phyloP scores from a whole-genome alignment of 2,888 invertebrate genomes.

The Lomographa bimaculata region DNA sequence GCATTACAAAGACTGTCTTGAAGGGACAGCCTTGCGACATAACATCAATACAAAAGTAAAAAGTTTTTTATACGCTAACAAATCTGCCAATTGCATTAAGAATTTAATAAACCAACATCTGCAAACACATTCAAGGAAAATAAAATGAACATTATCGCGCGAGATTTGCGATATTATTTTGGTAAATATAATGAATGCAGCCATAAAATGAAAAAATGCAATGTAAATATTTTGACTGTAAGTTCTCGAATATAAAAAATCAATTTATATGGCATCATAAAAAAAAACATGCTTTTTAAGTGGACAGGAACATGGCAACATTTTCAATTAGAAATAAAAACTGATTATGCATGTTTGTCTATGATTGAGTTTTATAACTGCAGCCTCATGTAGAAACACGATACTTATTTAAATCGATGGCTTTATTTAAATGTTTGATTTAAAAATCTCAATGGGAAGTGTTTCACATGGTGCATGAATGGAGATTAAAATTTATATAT shows the following conservation, averaged over 20 bases:
- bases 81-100: too few species aligned
- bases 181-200: constrained; percentile 46
- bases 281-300: constrained; percentile 32
- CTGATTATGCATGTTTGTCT: constrained; percentile 33
- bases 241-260: constrained; percentile 29
- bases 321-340: constrained; percentile 37
- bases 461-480: constrained; percentile 32
- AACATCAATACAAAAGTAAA: too few species aligned
- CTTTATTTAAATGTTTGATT: constrained; percentile 36
- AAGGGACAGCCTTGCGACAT: too few species aligned
- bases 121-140: constrained; percentile 25
- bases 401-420: constrained; percentile 37
- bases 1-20: too few species aligned
- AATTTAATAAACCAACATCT: too few species aligned
- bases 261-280: constrained; percentile 39
- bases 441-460: constrained; percentile 32
- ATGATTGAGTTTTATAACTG: constrained; percentile 36
- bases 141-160: constrained; percentile 38
- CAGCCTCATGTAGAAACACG: constrained; percentile 34
- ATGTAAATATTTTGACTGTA: constrained; percentile 47
- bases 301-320: constrained; percentile 28
- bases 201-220: constrained; percentile 53
- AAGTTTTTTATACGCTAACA: too few species aligned
- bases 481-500: constrained; percentile 33
- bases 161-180: constrained; percentile 46